Evolutionary conservation across 2,888 invertebrate genomes (phyloP).

Genomic region (Prionchulus punctatus): DNA sequence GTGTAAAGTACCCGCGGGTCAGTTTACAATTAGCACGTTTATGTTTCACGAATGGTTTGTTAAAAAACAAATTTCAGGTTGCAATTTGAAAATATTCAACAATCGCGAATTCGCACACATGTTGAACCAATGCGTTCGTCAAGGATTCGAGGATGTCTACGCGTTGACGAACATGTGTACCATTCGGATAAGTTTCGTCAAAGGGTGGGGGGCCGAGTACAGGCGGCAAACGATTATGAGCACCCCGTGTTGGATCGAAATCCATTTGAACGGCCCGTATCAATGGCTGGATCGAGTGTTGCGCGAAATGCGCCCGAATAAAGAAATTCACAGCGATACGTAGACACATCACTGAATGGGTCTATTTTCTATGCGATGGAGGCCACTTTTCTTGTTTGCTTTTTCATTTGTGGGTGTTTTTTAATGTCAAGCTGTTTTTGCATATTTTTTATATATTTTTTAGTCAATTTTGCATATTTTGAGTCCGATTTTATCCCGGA

Average conservation of each 20-base stretch:
- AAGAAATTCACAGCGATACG: neutral
- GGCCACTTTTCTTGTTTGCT: too few species aligned
- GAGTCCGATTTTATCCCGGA: too few species aligned
- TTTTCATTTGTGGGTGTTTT: too few species aligned
- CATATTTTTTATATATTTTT: too few species aligned
- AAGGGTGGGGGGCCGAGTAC: constrained; percentile 40
- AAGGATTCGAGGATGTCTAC: constrained; percentile 95
- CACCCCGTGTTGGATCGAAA: constrained; percentile 96
- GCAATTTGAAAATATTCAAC: constrained; percentile 95
- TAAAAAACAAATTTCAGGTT: constrained; percentile 49
- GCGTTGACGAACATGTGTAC: constrained; percentile 96
- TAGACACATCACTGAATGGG: neutral
- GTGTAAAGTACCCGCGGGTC: constrained; percentile 92
- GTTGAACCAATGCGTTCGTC: constrained; percentile 79
- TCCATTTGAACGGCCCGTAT: constrained; percentile 88
- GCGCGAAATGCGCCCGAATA: constrained; percentile 54
- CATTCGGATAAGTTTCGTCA: constrained; percentile 95
- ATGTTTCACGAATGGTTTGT: too few species aligned
- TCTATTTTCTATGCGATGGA: too few species aligned
- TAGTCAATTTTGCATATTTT: too few species aligned
- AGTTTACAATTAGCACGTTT: too few species aligned
- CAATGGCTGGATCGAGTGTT: constrained; percentile 92
- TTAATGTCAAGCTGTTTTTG: too few species aligned
- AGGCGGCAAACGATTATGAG: constrained; percentile 91
- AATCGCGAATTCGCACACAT: constrained; percentile 94